phyloP scores from a whole-genome alignment of 2,113 vertebrate species.

The Glaucidium brasilianum region DNA sequence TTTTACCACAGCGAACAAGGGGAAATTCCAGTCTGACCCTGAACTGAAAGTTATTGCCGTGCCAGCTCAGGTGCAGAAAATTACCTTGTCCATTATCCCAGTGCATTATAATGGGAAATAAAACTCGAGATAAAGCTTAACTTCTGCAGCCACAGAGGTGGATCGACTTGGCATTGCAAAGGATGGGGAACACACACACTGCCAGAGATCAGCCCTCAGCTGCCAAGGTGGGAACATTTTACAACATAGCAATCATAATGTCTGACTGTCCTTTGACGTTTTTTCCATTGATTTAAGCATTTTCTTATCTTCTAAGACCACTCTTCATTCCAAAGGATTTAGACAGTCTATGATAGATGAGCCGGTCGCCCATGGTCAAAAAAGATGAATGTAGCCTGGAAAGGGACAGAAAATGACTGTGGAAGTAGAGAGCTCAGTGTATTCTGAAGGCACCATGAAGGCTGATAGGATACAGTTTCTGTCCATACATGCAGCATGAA shows the following conservation, averaged over 20 bases:
- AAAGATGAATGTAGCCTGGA: neutral
- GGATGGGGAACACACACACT: rapidly evolving
- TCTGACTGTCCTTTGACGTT: neutral
- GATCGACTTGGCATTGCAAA: neutral
- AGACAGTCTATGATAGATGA: neutral
- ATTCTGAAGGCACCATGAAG: neutral
- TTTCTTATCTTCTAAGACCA: neutral
- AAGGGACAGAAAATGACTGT: neutral
- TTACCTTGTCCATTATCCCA: neutral
- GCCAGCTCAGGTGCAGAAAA: neutral
- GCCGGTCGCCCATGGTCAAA: neutral
- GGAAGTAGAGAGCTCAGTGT: neutral
- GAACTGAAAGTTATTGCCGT: neutral
- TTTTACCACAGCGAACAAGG: neutral
- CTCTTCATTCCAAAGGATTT: neutral
- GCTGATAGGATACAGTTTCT: neutral
- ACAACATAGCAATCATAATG: neutral
- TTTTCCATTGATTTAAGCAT: neutral
- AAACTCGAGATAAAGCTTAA: neutral
- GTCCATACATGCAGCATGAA: neutral
- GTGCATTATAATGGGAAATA: neutral
- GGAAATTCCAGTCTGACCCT: neutral
- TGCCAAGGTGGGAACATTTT: neutral
- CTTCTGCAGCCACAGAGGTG: neutral
- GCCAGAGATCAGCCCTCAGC: neutral